Evolutionary conservation across 2,888 invertebrate genomes (phyloP), one percentile per base, ranked within the genome.

Genomic region (Cryptophagus acutangulus): DNA sequence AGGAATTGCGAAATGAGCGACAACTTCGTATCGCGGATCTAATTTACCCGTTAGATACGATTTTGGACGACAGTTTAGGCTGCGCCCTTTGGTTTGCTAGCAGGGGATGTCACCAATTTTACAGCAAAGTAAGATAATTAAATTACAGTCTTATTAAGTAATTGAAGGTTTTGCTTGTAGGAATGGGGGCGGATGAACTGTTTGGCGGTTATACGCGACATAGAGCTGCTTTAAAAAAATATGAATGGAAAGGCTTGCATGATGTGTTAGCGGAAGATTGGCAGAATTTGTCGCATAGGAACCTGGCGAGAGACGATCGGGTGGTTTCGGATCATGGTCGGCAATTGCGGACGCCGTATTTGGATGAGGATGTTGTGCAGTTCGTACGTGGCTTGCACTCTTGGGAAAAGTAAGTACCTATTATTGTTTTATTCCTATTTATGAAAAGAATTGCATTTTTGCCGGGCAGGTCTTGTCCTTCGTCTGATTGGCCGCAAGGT

Each of bases 31-130:
- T 93, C 50, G 76, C 78, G 20, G 79, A 90, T 67, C 75, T 96
- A 43, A 81, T 96, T 30, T 81, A 84, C 68, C 99, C 99, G 0
- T 74, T 87, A 38, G 75, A 79, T 51, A 90, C 92, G 1, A 82
- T 99, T 42, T 70, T 99, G 33, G 99, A 99, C 72, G 97, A 99
- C 67, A 94, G 93, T 61, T 76, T 99, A 36, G 97, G 96, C 0
- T 88, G 87, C 64, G 95, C 89, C n/a, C 72, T 90, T 31, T 99
- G 96, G 95, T 99, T 97, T 77, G 96, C 96, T 15, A 82, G 91
- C 33, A 74, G 84, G 57, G 93, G 84, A 2, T 20, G 6, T 20
- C 20, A 9, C 9, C 20, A 6, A 8, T 20, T 9, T 8, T 20
- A 6, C 6, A 20, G 6, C 20, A 20, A 9, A 9, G 20, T 20